These are phyloP conservation scores for Drosophila phalerata DNA, from an alignment of 2,888 invertebrate species.

Conservation along the genomic window DNA sequence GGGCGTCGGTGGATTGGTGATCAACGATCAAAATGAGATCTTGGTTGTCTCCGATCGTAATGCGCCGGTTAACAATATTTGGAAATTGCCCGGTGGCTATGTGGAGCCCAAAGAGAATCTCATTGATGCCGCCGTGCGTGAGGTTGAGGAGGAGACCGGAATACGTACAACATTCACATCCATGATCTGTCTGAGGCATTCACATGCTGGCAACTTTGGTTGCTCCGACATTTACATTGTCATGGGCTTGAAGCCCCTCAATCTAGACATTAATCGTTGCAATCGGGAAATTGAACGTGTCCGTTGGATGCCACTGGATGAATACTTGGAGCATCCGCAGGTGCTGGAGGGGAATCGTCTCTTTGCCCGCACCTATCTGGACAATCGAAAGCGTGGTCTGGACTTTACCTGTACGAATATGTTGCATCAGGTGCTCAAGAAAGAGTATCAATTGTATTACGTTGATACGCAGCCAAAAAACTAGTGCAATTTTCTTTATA, in stretches of 20 bases:
- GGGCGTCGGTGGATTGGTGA: slow-evolving; percentile 94
- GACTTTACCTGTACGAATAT: slow-evolving; percentile 87
- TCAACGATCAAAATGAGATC: slow-evolving; percentile 90
- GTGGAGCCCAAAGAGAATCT: slow-evolving; percentile 95
- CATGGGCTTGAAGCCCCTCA: slow-evolving; percentile 89
- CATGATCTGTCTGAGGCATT: slow-evolving; percentile 92
- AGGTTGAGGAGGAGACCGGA: slow-evolving; percentile 96
- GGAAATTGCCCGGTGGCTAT: slow-evolving; percentile 97
- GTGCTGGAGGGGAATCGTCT: slow-evolving; percentile 90
- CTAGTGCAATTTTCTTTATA: slow-evolving; percentile 18
- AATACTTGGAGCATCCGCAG: slow-evolving; percentile 90
- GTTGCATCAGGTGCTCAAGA: slow-evolving; percentile 82
- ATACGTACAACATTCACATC: slow-evolving; percentile 91
- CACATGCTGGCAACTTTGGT: slow-evolving; percentile 90
- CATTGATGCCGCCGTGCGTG: slow-evolving; percentile 92
- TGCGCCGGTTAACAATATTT: slow-evolving; percentile 86
- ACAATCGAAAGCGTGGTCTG: slow-evolving; percentile 88
- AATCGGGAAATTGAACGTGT: slow-evolving; percentile 92
- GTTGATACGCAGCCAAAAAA: slow-evolving; percentile 62
- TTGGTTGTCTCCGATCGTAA: slow-evolving; percentile 92
- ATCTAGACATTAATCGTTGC: slow-evolving; percentile 89
- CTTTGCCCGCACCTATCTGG: slow-evolving; percentile 89
- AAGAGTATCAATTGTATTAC: slow-evolving; percentile 82
- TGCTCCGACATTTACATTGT: slow-evolving; percentile 96
- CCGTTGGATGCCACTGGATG: slow-evolving; percentile 93